Evolutionary conservation across 2,888 invertebrate species (phyloP), one percentile per base, ranked within the genome.

Genomic region (Sinodicranocentrus sp.): DNA sequence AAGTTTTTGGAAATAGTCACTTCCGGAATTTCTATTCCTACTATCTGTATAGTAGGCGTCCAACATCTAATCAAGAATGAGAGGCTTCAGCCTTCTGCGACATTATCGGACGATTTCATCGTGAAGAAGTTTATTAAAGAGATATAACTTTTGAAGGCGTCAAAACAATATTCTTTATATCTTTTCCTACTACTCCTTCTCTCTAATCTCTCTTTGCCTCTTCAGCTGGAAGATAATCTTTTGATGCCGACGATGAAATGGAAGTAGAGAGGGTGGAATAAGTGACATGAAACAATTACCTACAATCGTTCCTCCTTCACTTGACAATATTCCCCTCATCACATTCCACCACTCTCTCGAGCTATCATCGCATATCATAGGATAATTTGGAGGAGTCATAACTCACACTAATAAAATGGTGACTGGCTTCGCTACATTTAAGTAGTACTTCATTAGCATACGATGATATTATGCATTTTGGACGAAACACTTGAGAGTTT

Each of bases 361-460:
- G 28, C 63, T 33, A 33, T 63, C 23, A 23, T 21, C 25, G 21
- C 59, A 59, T 33, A 33, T 33, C 26, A 59, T 23, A n/a, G 33
- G 5, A 63, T 63, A 33, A 63, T 33, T 63, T 33, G n/a, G 63
- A 17, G 33, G 25, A 57, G 23, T 57, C 33, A 57, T 57, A 57
- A 57, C 25, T 57, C 57, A 57, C 21, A 23, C 25, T 57, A 57
- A 57, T 57, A 57, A n/a, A 57, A 57, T 57, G 57, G 57, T 25
- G 57, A 57, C 57, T 57, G n/a, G n/a, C n/a, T n/a, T n/a, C 25
- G 57, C 57, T 25, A 57, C 57, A 57, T 57, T 57, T 57, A 57
- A 25, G 23, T 25, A 57, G 57, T 25, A 25, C 25, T 25, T 57
- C 57, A 57, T 57, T 57, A 57, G 19, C 19, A 21, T 52, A n/a